Percentiles rank a stretch among this genome's conserved stretches.
phyloP scores from a whole-genome alignment of 1,140 invertebrate species.

The Pemphigus obesinymphae region DNA sequence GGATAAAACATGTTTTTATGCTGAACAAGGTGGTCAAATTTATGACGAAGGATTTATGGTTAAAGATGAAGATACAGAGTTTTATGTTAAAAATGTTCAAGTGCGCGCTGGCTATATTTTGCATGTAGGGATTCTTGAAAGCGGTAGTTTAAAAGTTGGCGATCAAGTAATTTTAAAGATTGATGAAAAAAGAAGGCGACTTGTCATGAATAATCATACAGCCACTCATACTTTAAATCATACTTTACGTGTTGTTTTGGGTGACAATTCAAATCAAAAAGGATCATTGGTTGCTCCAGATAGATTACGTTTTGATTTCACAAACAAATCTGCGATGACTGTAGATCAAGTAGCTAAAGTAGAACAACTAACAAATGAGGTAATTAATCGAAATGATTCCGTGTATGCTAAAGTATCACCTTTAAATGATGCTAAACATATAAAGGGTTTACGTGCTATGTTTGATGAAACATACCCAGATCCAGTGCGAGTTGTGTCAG shows the following conservation, averaged over 20 bases:
- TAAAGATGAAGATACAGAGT: slow-evolving; percentile 66
- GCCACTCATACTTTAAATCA: slow-evolving; percentile 97
- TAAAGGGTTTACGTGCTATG: slow-evolving; percentile 92
- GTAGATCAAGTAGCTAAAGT: slow-evolving; percentile 77
- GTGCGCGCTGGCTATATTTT: slow-evolving; percentile 93
- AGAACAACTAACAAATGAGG: slow-evolving; percentile 72
- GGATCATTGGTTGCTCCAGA: slow-evolving; percentile 98
- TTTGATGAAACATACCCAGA: slow-evolving; percentile 99
- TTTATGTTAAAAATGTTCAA: slow-evolving; percentile 86
- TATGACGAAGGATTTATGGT: slow-evolving; percentile 90
- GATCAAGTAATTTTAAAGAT: slow-evolving; percentile 79
- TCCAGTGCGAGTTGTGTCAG: slow-evolving; percentile 92
- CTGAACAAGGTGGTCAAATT: slow-evolving; percentile 97
- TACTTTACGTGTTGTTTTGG: slow-evolving; percentile 82
- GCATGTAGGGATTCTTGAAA: slow-evolving; percentile 85
- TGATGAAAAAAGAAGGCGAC: slow-evolving; percentile 74
- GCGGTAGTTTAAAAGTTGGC: slow-evolving; percentile 72
- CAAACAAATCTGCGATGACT: slow-evolving; percentile 86
- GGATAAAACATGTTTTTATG: slow-evolving; percentile 92
- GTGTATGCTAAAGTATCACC: slow-evolving; percentile 89
- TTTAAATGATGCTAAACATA: slow-evolving; percentile 79
- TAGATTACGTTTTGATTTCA: slow-evolving; percentile 93
- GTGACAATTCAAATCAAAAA: slow-evolving; percentile 89
- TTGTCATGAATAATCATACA: slow-evolving; percentile 98
- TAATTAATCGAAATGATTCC: slow-evolving; percentile 72